These are phyloP conservation scores for Ciconia boyciana DNA, from an alignment of 2,113 vertebrate species.

Conservation along the genomic window DNA sequence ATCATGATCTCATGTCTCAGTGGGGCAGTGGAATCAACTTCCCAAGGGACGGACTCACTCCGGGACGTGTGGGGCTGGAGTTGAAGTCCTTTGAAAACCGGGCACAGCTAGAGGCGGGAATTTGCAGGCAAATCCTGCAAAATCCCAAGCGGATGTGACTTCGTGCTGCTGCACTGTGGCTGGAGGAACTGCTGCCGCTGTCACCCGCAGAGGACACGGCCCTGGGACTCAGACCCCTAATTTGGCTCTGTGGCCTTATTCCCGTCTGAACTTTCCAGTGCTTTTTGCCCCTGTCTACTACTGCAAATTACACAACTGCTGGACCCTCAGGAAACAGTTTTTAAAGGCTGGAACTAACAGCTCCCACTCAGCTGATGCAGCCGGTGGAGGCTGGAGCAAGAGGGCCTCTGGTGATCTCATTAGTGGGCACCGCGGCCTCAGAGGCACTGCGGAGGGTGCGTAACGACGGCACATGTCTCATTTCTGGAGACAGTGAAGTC, in stretches of 20 bases:
- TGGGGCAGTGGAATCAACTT: background rate
- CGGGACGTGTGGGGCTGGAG: background rate
- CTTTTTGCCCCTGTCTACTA: background rate
- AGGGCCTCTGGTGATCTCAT: background rate
- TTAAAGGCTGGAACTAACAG: background rate
- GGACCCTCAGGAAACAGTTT: background rate
- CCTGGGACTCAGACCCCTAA: background rate
- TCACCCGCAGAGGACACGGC: background rate
- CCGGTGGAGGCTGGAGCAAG: background rate
- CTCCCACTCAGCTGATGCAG: background rate
- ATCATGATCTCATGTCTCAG: background rate
- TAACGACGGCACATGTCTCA: background rate
- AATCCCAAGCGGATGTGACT: background rate
- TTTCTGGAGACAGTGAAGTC: background rate
- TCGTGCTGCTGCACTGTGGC: fast-evolving
- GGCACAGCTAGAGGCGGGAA: background rate
- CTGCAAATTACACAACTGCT: background rate
- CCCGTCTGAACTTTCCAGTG: background rate
- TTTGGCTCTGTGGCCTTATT: background rate
- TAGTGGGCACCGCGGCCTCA: background rate
- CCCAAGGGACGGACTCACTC: background rate
- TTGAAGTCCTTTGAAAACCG: background rate
- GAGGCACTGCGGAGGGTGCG: fast-evolving
- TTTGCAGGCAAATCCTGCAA: background rate
- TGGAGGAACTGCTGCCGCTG: background rate